These are phyloP conservation scores for Drosophila buzzatii DNA, from an alignment of 2,888 invertebrate genomes.

Conservation along the genomic window DNA sequence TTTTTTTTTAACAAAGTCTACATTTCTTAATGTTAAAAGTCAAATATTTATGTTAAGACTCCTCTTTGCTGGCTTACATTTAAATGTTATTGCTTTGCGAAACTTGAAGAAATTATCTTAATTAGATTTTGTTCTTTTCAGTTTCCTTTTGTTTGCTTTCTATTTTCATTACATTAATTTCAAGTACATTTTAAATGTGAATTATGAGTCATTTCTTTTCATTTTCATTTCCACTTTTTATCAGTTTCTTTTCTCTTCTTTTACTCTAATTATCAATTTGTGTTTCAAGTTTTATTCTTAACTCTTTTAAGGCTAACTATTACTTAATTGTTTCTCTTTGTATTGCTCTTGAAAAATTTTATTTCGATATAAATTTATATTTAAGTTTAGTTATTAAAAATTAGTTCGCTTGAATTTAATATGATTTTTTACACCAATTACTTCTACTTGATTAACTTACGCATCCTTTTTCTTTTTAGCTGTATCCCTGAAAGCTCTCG, in stretches of 20 bases:
- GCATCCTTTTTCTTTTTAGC: background rate
- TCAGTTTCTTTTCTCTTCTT: background rate
- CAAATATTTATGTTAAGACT: background rate
- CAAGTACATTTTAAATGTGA: background rate
- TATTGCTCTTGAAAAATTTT: background rate
- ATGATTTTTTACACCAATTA: background rate
- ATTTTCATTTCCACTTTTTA: background rate
- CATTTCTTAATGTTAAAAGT: background rate
- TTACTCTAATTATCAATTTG: background rate
- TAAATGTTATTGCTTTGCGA: conserved; percentile 1
- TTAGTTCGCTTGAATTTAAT: background rate
- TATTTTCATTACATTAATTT: background rate
- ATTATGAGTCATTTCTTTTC: background rate
- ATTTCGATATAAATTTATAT: background rate
- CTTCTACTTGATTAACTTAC: conserved; percentile 1
- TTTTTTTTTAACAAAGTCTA: background rate
- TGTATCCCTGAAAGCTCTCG: background rate
- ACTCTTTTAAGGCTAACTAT: background rate
- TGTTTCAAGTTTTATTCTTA: background rate
- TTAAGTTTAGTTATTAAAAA: background rate
- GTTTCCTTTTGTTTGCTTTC: background rate
- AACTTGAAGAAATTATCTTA: conserved; percentile 8
- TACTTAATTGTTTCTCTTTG: background rate
- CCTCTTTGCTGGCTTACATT: background rate
- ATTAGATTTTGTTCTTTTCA: background rate